phyloP scores from a whole-genome alignment of 1,140 invertebrate genomes.

The Subanguina moxae region DNA sequence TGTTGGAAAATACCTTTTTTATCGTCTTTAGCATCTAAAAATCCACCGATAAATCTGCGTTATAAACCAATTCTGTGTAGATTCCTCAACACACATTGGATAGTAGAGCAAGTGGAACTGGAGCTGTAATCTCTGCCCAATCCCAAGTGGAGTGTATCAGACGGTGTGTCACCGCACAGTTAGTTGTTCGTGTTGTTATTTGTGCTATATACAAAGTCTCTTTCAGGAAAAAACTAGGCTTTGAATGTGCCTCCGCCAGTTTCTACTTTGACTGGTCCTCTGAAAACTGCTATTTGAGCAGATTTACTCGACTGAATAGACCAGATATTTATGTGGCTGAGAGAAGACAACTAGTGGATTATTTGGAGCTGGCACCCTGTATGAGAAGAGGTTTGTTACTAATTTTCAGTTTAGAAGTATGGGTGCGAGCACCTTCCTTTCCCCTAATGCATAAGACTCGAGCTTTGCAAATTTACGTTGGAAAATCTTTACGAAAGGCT shows the following conservation, averaged over 20 bases:
- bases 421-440: too few species aligned
- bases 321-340: conserved; percentile 40
- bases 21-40: too few species aligned
- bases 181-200: conserved; percentile 3
- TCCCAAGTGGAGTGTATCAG: conserved; percentile 38
- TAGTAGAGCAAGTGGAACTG: conserved; percentile 22
- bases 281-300: conserved; percentile 42
- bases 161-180: conserved; percentile 29
- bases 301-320: conserved; percentile 32
- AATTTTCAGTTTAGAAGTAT: too few species aligned
- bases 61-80: too few species aligned
- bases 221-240: conserved; percentile 35
- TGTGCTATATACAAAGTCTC: not conserved
- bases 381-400: conserved; percentile 19
- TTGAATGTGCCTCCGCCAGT: conserved; percentile 35
- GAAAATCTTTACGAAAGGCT: too few species aligned
- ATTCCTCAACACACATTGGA: conserved; percentile 43
- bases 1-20: too few species aligned
- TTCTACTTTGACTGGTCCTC: conserved; percentile 40
- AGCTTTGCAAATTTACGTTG: not conserved
- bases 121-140: conserved; percentile 39
- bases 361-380: conserved; percentile 39
- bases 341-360: conserved; percentile 37
- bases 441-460: not conserved
- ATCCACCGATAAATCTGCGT: too few species aligned